phyloP scores from a whole-genome alignment of 2,888 invertebrate genomes.

The Aleiodes leptofemur region DNA sequence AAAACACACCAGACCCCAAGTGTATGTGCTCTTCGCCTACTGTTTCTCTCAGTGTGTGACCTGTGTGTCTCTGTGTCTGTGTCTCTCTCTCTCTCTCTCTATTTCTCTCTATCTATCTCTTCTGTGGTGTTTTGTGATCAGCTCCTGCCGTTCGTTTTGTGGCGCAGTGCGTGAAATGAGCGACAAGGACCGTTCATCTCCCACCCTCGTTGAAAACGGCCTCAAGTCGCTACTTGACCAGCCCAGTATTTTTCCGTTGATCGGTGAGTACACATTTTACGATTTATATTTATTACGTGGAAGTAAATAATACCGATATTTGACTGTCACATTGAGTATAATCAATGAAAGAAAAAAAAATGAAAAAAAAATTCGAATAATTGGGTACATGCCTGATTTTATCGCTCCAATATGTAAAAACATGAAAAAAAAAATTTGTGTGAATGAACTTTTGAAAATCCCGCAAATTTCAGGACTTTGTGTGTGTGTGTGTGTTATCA shows the following conservation, averaged over 20 bases:
- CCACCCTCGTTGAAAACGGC: constrained; percentile 92
- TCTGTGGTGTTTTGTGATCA: constrained; percentile 19
- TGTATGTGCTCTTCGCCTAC: no score
- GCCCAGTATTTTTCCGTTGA: constrained; percentile 78
- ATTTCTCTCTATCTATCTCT: constrained; percentile 3
- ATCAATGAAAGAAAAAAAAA: neutral
- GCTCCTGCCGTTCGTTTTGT: constrained; percentile 54
- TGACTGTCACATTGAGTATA: neutral
- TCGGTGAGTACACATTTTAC: constrained; percentile 68
- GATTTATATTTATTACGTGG: constrained; percentile 18
- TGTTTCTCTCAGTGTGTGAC: neutral
- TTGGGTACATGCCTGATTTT: no score
- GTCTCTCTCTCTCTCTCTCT: constrained; percentile 3
- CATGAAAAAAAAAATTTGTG: no score
- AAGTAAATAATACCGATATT: neutral
- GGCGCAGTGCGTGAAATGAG: constrained; percentile 83
- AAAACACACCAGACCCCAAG: neutral
- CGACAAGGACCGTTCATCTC: constrained; percentile 93
- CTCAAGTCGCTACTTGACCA: constrained; percentile 90
- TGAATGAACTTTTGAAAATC: no score
- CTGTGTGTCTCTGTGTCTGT: neutral
- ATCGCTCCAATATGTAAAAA: no score
- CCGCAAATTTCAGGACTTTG: no score
- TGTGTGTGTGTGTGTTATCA: no score
- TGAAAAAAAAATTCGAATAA: neutral